Evolutionary conservation across 2,888 invertebrate genomes (phyloP).

Genomic region (Oxycera nigricornis): DNA sequence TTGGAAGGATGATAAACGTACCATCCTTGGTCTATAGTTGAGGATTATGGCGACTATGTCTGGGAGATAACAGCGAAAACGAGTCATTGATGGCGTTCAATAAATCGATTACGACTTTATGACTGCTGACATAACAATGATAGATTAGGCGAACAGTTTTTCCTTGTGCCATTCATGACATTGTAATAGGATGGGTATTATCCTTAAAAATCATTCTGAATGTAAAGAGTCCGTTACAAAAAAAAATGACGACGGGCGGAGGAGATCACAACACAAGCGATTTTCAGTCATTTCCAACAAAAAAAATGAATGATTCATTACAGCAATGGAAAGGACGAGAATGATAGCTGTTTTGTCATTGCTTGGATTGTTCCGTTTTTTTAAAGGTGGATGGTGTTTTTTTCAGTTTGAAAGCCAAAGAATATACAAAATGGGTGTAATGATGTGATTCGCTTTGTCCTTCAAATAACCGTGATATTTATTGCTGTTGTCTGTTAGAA

Average conservation of each 20-base stretch:
- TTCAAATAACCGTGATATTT: too few species aligned
- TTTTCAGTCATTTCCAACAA: neutral
- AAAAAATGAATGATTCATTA: constrained; percentile 11
- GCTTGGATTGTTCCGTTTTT: neutral
- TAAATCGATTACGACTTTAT: constrained; percentile 47
- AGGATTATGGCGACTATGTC: constrained; percentile 43
- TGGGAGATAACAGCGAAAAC: constrained; percentile 42
- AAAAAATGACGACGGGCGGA: neutral
- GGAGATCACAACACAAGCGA: neutral
- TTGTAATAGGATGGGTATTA: neutral
- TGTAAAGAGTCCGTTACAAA: neutral
- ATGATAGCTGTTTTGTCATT: constrained; percentile 14
- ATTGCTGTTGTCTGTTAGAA: too few species aligned
- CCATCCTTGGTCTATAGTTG: constrained; percentile 31
- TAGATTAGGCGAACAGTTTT: constrained; percentile 38
- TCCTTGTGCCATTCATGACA: neutral
- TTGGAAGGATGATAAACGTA: constrained; percentile 38
- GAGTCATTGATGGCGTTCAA: constrained; percentile 44
- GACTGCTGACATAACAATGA: constrained; percentile 47
- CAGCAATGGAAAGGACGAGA: neutral
- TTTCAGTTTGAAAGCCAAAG: constrained; percentile 4
- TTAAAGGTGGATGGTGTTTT: neutral
- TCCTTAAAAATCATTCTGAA: neutral
- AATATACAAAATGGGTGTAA: too few species aligned
- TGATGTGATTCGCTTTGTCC: too few species aligned